Evolutionary conservation across 2,797 vertebrate species (phyloP).

Genomic region (Ctenosaura bakeri): DNA sequence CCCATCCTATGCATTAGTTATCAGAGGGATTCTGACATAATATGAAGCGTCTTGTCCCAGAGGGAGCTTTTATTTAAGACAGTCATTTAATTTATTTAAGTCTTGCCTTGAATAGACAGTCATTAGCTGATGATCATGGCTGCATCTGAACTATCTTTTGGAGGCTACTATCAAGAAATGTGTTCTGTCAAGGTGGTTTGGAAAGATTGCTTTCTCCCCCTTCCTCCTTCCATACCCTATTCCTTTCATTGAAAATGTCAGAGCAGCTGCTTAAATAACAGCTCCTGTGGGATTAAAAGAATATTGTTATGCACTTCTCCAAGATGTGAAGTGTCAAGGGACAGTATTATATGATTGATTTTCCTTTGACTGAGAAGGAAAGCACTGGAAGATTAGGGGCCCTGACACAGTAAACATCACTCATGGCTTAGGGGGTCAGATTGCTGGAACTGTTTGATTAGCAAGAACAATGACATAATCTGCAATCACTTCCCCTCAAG

Average conservation of each 20-base stretch:
- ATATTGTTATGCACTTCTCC: constrained; percentile 34
- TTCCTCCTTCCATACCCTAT: neutral
- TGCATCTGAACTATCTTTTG: neutral
- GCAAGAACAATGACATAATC: too few relatives aligned
- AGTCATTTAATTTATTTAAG: neutral
- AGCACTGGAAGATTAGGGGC: neutral
- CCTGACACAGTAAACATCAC: too few relatives aligned
- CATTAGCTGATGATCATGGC: neutral
- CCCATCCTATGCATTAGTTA: neutral
- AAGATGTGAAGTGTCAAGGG: neutral
- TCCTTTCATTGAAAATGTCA: constrained; percentile 44
- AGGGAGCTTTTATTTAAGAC: neutral
- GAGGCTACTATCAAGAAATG: constrained; percentile 19
- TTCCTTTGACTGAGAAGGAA: neutral
- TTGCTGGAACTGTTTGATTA: too few relatives aligned
- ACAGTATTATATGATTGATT: constrained; percentile 4
- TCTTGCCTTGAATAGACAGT: neutral
- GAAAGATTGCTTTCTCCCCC: constrained; percentile 8
- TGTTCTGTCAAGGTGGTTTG: constrained; percentile 28
- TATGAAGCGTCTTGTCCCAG: neutral
- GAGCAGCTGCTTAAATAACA: constrained; percentile 36
- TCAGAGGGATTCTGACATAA: neutral
- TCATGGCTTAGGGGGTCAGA: too few relatives aligned
- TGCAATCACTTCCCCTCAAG: too few relatives aligned
- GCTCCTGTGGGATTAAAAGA: constrained; percentile 50